Conservation (phyloP, 2,797 vertebrate species). For the Sparus aurata region DNA sequence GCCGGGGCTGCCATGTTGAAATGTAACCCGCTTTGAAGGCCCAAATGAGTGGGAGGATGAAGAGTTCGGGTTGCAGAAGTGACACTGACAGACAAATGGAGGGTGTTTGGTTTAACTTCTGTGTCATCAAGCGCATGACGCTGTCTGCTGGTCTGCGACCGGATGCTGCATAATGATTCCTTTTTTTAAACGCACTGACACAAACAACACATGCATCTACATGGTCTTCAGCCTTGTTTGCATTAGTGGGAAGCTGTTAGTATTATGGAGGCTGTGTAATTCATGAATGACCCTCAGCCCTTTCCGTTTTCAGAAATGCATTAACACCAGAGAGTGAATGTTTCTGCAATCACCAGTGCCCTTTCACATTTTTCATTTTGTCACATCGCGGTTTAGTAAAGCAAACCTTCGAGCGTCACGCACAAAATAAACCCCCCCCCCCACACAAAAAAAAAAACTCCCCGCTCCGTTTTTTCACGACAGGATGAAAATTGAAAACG, state of each 20-base stretch:
- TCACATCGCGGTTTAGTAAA: constrained; percentile 6
- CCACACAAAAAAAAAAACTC: not conserved
- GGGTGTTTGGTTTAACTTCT: constrained; percentile 43
- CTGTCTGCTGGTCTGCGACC: constrained; percentile 39
- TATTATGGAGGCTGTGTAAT: not conserved
- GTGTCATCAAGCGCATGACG: constrained; percentile 35
- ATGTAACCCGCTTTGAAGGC: constrained; percentile 66
- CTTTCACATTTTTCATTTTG: constrained; percentile 16
- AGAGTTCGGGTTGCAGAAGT: constrained; percentile 19
- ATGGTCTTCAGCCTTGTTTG: constrained; percentile 18
- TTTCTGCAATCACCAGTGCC: not conserved
- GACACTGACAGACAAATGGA: constrained; percentile 68
- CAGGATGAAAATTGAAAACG: constrained; percentile 29
- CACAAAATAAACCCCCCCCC: not conserved
- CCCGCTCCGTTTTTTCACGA: constrained; percentile 17
- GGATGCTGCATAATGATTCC: constrained; percentile 26
- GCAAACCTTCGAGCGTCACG: not conserved
- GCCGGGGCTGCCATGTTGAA: constrained; percentile 56
- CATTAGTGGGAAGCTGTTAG: constrained; percentile 20
- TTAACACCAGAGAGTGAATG: constrained; percentile 28
- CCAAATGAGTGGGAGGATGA: not conserved
- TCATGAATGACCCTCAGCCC: constrained; percentile 19
- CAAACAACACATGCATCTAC: not conserved
- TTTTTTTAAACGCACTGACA: constrained; percentile 10
- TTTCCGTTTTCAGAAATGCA: constrained; percentile 16